phyloP scores from a whole-genome alignment of 2,113 vertebrate genomes.

The Sinocyclocheilus grahami region DNA sequence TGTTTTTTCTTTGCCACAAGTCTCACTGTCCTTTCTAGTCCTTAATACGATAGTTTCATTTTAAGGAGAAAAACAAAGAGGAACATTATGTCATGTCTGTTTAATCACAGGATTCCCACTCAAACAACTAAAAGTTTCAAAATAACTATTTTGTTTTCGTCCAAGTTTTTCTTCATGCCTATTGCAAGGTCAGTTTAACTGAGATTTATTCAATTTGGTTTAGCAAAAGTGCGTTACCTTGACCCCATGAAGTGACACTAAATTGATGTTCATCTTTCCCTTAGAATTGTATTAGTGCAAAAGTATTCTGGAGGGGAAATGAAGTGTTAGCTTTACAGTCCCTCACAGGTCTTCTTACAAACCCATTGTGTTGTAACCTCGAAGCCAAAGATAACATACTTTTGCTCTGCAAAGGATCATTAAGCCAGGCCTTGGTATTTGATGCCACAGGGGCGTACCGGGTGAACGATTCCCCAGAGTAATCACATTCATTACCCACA shows the following conservation, averaged over 20 bases:
- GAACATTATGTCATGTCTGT: not conserved
- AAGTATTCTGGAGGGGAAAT: conserved; percentile 22
- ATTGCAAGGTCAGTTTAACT: not conserved
- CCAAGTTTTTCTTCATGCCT: not conserved
- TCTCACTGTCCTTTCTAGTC: not conserved
- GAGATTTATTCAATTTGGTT: not conserved
- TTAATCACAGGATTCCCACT: not conserved
- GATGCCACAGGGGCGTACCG: not conserved
- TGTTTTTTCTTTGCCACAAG: not conserved
- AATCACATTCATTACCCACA: not conserved
- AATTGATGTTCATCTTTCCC: not conserved
- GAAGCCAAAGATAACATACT: conserved; percentile 54
- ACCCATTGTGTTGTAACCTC: conserved; percentile 45
- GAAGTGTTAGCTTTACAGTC: too few species aligned
- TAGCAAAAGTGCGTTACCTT: conserved; percentile 15
- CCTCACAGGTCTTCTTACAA: conserved; percentile 30
- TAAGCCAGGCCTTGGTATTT: conserved; percentile 28
- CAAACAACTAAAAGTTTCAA: too few species aligned
- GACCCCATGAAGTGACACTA: not conserved
- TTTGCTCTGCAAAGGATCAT: conserved; percentile 33
- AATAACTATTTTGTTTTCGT: too few species aligned
- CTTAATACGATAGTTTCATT: not conserved
- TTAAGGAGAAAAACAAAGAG: not conserved
- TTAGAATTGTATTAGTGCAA: conserved; percentile 27
- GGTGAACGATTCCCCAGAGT: not conserved